phyloP scores from a whole-genome alignment of 2,113 vertebrate genomes.

The Atrichornis clamosus region DNA sequence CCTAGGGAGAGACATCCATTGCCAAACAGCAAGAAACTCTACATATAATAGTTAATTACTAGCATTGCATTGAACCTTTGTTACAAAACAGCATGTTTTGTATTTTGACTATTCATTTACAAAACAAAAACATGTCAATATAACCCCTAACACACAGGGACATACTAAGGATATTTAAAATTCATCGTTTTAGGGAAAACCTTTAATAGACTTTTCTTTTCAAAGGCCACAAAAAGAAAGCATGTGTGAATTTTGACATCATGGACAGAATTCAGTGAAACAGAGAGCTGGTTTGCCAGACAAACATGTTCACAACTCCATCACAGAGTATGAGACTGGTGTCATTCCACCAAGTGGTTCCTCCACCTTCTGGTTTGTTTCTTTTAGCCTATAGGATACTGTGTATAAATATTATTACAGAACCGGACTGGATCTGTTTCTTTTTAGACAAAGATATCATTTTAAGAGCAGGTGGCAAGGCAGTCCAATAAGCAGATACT shows the following conservation, averaged over 20 bases:
- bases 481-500: not conserved
- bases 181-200: not conserved
- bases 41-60: not conserved
- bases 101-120: not conserved
- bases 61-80: not conserved
- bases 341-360: not conserved
- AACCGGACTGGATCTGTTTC: not conserved
- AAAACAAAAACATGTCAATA: not conserved
- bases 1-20: not conserved
- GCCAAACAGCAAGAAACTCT: not conserved
- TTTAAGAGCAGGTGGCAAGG: constrained; percentile 7
- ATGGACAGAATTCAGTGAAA: not conserved
- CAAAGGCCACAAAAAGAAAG: not conserved
- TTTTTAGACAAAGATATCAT: not conserved
- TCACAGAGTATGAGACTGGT: not conserved
- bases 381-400: not conserved
- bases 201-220: not conserved
- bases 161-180: not conserved
- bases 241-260: not conserved
- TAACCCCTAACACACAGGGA: not conserved
- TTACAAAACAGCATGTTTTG: not conserved
- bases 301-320: not conserved
- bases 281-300: not conserved
- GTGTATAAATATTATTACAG: not conserved
- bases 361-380: not conserved